Evolutionary conservation across 2,797 vertebrate genomes (phyloP).

Genomic region (Morus bassanus): DNA sequence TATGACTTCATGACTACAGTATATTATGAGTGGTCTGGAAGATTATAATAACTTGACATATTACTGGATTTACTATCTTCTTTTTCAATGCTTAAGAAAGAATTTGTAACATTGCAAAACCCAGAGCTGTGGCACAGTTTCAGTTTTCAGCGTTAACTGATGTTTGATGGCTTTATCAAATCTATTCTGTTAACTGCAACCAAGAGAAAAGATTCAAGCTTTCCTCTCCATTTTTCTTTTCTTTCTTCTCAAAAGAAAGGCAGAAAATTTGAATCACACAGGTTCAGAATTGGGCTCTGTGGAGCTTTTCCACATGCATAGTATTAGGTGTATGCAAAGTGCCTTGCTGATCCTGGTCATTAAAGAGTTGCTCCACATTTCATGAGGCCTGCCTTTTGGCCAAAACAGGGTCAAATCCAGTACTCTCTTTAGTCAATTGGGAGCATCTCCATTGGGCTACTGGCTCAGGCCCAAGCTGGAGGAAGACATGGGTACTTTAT

Average conservation of each 20-base stretch:
- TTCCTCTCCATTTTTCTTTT: not conserved
- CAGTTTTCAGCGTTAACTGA: constrained; percentile 9
- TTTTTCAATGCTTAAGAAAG: not conserved
- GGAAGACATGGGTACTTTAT: not conserved
- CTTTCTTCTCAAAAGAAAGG: constrained; percentile 4
- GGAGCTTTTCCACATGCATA: not conserved
- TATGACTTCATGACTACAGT: constrained; percentile 12
- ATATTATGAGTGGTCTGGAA: not conserved
- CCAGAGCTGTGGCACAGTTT: not conserved
- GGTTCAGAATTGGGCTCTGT: not conserved
- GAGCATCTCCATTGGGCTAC: not conserved
- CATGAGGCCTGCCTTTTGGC: not conserved
- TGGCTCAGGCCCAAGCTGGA: not conserved
- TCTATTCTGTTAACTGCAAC: constrained; percentile 17
- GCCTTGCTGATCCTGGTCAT: not conserved
- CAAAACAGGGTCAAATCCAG: not conserved
- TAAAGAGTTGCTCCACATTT: not conserved
- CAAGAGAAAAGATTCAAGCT: constrained; percentile 16
- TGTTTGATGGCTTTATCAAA: not conserved
- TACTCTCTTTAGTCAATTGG: not conserved
- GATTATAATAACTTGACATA: not conserved
- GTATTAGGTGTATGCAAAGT: not conserved
- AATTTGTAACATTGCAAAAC: not conserved
- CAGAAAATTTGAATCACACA: constrained; percentile 31
- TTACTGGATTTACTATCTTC: constrained; percentile 6